Base-by-base conservation (phyloP, 2,113 vertebrate genomes). In the Stigmatopora nigra region DNA sequence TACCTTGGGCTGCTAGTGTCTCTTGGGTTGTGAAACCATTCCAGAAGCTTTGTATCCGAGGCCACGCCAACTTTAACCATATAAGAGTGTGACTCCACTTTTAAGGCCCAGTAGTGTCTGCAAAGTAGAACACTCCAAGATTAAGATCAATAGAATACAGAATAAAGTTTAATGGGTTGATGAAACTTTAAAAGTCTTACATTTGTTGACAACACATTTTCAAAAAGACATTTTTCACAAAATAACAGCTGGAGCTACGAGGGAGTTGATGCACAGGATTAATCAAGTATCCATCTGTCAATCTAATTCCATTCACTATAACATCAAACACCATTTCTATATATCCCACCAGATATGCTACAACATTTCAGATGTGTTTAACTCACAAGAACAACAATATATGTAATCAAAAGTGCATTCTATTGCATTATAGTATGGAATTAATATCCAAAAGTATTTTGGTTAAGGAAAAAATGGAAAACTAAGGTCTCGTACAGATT, bases 31-130 rank as follows among this genome's bases (percentile, higher is more conserved):
- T 92, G 95, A 78, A 98, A 94, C 93, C 96, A 94, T 76, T 97
- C 96, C 36, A 94, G 84, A 45, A 98, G 88, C 81, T 95, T 99
- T 45, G 91, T 87, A 57, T 93, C 90, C 0, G 95, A 94, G 15
- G 92, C 95, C 63, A 99, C 97, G 5, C 96, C 97, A 11, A 91
- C 94, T 89, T 98, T 98, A 12, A 98, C 92, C 89, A 99, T 75
- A 83, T 95, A 99, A 0, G 94, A 97, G 68, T 92, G 89, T 0
- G 93, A 87, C 56, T 96, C 94, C 77, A 99, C 93, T 0, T 35
- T 91, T 80, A 98, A 95, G 57, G 95, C 93, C 96, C 97, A 99
- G 63, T 93, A 98, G 81, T 98, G 94, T 56, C 91, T 88, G 73
- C 45, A 79, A 71, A 73, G 78, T 36, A 12, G 16, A 10, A 38